These are phyloP conservation scores for Halcyon malimbica DNA, from an alignment of 2,113 vertebrate species.

Conservation along the genomic window DNA sequence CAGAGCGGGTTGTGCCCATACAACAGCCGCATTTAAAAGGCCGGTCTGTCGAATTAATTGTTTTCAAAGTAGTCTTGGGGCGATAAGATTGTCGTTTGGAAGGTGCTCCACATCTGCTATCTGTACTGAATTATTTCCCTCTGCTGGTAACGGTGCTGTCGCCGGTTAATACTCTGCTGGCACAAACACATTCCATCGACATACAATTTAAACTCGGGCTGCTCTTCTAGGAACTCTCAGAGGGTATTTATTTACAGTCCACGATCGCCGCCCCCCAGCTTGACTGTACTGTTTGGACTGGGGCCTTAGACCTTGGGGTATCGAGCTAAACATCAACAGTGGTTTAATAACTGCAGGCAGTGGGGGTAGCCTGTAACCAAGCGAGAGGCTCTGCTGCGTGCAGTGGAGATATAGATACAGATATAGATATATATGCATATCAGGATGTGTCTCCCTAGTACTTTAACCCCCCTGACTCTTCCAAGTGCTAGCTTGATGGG, in stretches of 20 bases:
- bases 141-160: not conserved
- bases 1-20: not conserved
- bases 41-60: not conserved
- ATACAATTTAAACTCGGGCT: not conserved
- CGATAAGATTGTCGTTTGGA: not conserved
- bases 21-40: not conserved
- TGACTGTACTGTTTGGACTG: not conserved
- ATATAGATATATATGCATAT: not conserved
- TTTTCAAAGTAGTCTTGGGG: not conserved
- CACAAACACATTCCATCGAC: not conserved
- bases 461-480: not conserved
- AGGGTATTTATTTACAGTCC: slow-evolving; percentile 15
- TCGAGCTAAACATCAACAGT: not conserved
- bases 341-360: slow-evolving; percentile 4
- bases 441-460: not conserved
- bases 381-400: not conserved
- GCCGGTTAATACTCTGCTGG: not conserved
- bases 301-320: slow-evolving; percentile 16
- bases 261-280: not conserved
- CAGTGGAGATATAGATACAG: not conserved
- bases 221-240: not conserved
- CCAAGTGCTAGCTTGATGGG: not conserved
- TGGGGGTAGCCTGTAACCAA: not conserved
- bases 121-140: not conserved
- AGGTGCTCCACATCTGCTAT: not conserved